Evolutionary conservation across 2,888 invertebrate genomes (phyloP), one percentile per base, ranked within the genome.

Genomic region (Ennomos fuscantarius): DNA sequence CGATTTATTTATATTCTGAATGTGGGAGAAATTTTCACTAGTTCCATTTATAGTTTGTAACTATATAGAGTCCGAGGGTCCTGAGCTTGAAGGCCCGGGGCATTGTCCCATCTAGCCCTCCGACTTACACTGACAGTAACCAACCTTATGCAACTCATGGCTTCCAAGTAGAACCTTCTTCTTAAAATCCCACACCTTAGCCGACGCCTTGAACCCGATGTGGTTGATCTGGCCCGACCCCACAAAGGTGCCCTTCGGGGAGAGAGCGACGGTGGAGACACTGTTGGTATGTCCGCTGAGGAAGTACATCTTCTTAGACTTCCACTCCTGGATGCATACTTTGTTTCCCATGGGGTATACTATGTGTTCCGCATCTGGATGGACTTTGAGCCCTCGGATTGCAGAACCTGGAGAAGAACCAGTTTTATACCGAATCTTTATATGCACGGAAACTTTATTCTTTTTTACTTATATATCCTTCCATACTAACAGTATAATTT

Each of bases 161-260:
- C 94, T 94, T 0, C 94, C 94, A 34, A 96, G 76, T 60, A 94
- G 88, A 34, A 85, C 84, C 63, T 93, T 94, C 47, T 92, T 93
- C 10, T 94, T 92, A 78, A 95, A 98, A 77, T 97, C 95, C 98
- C 98, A 99, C 11, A 99, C 84, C 65, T 97, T 97, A 0, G 97
- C 95, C 55, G 94, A 94, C 0, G 98, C 95, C 82, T 96, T 97
- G 81, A 98, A 98, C 5, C 98, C 98, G 83, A 97, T 96, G 76
- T 97, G 96, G 77, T 97, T 98, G 37, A 96, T 94, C 86, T 98
- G 98, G 0, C 98, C 98, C 0, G 98, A 97, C 6, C 97, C 98
- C 37, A 99, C 90, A 73, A 94, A 96, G 15, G 94, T 95, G 24
- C 98, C 92, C 48, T 94, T 92, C 0, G 93, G 91, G 9, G 98